phyloP scores from a whole-genome alignment of 2,797 vertebrate species.

The Spondyliosoma cantharus region DNA sequence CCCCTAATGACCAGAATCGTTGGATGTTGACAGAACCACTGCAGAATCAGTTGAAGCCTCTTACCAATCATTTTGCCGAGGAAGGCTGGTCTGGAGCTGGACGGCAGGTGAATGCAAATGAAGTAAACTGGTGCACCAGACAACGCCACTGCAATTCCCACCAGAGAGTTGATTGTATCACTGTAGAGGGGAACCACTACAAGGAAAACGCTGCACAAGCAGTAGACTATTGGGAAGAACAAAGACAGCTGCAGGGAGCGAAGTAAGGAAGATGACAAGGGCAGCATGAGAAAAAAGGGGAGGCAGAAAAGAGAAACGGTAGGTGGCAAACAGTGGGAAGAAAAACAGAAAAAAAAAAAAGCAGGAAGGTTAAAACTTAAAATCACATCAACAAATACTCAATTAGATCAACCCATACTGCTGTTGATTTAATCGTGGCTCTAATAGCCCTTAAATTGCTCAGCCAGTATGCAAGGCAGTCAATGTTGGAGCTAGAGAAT shows the following conservation, averaged over 20 bases:
- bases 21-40: background rate
- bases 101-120: conserved; percentile 82
- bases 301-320: background rate
- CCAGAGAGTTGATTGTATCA: conserved; percentile 87
- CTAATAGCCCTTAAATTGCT: background rate
- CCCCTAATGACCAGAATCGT: too few relatives aligned
- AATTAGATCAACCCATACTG: conserved; percentile 2
- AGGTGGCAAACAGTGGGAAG: background rate
- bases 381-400: conserved; percentile 4
- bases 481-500: conserved; percentile 1
- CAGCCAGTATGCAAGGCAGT: background rate
- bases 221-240: conserved; percentile 88
- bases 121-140: conserved; percentile 86
- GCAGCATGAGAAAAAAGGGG: background rate
- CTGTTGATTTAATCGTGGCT: conserved; percentile 7
- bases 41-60: conserved; percentile 28
- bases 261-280: background rate
- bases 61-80: conserved; percentile 78
- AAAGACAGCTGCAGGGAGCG: conserved; percentile 81
- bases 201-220: conserved; percentile 86
- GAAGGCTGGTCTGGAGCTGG: conserved; percentile 83
- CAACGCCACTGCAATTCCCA: conserved; percentile 86
- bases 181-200: conserved; percentile 89
- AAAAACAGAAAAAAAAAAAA: background rate
- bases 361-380: background rate